Evolutionary conservation across 1,140 invertebrate genomes (phyloP).

Genomic region (Drosophila melanica): DNA sequence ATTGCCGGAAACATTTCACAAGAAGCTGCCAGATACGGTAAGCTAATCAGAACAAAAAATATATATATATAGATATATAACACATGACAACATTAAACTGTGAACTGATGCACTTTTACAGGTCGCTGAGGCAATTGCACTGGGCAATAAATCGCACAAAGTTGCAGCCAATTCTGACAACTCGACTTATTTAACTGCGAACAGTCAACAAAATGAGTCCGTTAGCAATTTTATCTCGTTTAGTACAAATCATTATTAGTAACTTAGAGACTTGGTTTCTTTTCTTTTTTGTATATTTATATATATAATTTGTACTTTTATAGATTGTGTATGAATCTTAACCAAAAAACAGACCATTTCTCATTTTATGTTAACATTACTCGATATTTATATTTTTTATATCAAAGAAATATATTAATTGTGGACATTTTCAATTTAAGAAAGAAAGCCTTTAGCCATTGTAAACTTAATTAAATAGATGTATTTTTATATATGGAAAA

Average conservation of each 20-base stretch:
- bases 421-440: neutral
- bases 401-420: neutral
- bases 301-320: slow-evolving; percentile 12
- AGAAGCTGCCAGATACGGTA: slow-evolving; percentile 86
- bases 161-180: neutral
- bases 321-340: neutral
- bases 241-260: slow-evolving; percentile 39
- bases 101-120: neutral
- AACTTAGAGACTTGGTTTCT: slow-evolving; percentile 1
- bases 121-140: slow-evolving; percentile 64
- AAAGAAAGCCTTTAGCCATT: neutral
- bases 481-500: slow-evolving; percentile 4
- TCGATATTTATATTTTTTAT: slow-evolving; percentile 4
- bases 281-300: neutral
- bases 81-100: neutral
- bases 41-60: neutral
- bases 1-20: slow-evolving; percentile 87
- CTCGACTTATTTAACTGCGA: neutral
- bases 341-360: neutral
- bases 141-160: slow-evolving; percentile 37
- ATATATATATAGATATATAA: neutral
- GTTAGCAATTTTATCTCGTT: slow-evolving; percentile 9
- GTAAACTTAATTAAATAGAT: slow-evolving; percentile 6
- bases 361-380: slow-evolving; percentile 12
- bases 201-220: slow-evolving; percentile 22